Evolutionary conservation across 2,797 vertebrate species (phyloP).

Genomic region (Cirrhinus molitorella): DNA sequence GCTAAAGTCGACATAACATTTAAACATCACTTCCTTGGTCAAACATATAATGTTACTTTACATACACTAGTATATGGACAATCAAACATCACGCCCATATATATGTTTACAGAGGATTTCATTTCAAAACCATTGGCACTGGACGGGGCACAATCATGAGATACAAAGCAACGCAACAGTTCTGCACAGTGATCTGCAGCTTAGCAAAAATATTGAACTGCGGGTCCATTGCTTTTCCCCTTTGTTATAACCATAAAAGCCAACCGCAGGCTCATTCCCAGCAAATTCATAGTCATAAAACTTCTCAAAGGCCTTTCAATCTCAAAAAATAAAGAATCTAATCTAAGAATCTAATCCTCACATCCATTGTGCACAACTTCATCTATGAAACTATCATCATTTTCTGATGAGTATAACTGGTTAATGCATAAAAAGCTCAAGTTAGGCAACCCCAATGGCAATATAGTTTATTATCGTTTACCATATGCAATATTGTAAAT

Average conservation of each 20-base stretch:
- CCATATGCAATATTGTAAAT: not conserved
- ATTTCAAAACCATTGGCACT: not conserved
- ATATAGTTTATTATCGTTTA: not conserved
- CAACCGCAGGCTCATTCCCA: not conserved
- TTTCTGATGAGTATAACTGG: not conserved
- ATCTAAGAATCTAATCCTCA: constrained; percentile 10
- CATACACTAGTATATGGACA: not conserved
- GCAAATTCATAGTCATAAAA: not conserved
- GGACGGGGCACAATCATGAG: not conserved
- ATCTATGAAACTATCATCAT: not conserved
- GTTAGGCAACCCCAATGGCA: not conserved
- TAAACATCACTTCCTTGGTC: constrained; percentile 3
- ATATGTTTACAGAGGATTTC: not conserved
- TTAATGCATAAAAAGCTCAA: not conserved
- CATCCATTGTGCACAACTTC: not conserved
- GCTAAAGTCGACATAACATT: not conserved
- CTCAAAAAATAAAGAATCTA: not conserved
- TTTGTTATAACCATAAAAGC: not conserved
- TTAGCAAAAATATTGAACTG: not conserved
- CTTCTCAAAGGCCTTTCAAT: not conserved
- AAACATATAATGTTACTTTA: not conserved
- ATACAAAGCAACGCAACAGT: not conserved
- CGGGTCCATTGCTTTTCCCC: not conserved
- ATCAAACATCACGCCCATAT: not conserved
- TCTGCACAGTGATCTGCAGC: not conserved